A percentile compares a stretch with the other conserved stretches of the same genome.
phyloP scores from a whole-genome alignment of 2,113 vertebrate genomes.

The Dromaius novaehollandiae region DNA sequence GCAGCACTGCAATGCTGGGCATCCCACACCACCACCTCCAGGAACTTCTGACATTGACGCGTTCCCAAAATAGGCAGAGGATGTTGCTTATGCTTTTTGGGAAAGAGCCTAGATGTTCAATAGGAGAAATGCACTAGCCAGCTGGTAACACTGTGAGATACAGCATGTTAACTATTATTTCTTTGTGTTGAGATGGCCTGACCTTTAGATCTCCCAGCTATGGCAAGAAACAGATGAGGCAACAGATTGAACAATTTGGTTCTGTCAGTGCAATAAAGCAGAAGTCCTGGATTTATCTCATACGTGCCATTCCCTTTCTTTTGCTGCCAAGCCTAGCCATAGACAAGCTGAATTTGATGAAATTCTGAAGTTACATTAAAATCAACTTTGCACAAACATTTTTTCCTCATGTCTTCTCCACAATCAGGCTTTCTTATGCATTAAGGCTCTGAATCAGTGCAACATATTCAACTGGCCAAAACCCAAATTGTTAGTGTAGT shows the following conservation, averaged over 20 bases:
- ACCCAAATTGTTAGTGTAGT: neutral
- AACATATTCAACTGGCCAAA: neutral
- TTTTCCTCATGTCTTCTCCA: neutral
- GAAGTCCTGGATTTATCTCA: slow-evolving; percentile 68
- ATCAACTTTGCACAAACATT: neutral
- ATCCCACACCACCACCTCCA: neutral
- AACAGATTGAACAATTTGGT: slow-evolving; percentile 72
- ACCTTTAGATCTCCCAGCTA: slow-evolving; percentile 66
- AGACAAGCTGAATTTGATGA: neutral
- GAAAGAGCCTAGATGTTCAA: slow-evolving; percentile 3
- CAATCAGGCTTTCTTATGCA: neutral
- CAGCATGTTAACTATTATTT: slow-evolving; percentile 47
- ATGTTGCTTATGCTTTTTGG: neutral
- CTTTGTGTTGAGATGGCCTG: slow-evolving; percentile 52
- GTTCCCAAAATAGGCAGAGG: slow-evolving; percentile 49
- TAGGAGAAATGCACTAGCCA: slow-evolving; percentile 26
- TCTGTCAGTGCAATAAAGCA: slow-evolving; percentile 74
- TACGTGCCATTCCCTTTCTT: slow-evolving; percentile 55
- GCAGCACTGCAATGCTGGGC: fast-evolving
- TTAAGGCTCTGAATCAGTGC: neutral
- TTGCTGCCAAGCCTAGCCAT: slow-evolving; percentile 14
- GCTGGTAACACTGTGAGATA: slow-evolving; percentile 48
- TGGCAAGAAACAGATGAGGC: slow-evolving; percentile 69
- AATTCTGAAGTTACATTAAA: neutral
- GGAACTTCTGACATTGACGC: neutral